Percentiles rank a stretch among this genome's conserved stretches.
These are phyloP conservation scores for Leptobrachium ailaonicum DNA, from an alignment of 2,113 vertebrate genomes.

Conservation along the genomic window DNA sequence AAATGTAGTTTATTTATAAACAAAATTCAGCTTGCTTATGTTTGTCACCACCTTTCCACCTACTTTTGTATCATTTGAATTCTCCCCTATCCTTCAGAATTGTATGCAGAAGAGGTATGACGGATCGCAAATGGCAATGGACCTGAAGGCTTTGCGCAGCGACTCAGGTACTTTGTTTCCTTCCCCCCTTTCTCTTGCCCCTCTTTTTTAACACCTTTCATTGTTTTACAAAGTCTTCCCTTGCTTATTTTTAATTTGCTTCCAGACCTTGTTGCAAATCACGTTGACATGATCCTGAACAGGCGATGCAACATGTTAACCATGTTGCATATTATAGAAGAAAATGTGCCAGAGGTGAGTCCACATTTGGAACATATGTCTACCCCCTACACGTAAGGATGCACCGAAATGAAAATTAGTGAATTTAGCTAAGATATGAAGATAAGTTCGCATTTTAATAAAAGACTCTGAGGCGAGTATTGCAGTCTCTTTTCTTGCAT, in stretches of 20 bases:
- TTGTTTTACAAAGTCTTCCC: not conserved
- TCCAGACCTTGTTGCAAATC: conserved; percentile 77
- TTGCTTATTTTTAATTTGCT: not conserved
- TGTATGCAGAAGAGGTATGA: conserved; percentile 89
- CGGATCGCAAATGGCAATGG: conserved; percentile 77
- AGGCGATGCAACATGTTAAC: conserved; percentile 75
- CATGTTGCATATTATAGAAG: conserved; percentile 80
- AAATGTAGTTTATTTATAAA: too few species aligned
- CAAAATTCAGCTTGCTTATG: too few species aligned
- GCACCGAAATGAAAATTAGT: too few species aligned
- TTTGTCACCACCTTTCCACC: too few species aligned
- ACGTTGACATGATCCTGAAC: conserved; percentile 78
- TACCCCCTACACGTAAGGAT: too few species aligned
- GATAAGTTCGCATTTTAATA: too few species aligned
- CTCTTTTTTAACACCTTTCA: not conserved
- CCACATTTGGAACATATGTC: too few species aligned
- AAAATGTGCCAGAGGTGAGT: conserved; percentile 85
- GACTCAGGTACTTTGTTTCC: conserved; percentile 74
- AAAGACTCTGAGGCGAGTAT: too few species aligned
- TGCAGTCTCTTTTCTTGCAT: too few species aligned
- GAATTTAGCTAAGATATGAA: too few species aligned
- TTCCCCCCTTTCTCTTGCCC: too few species aligned
- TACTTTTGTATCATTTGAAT: not conserved
- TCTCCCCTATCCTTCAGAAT: conserved; percentile 61
- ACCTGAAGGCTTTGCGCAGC: conserved; percentile 80